A percentile compares a stretch with the other conserved stretches of the same genome.
These are phyloP conservation scores for Pseudomyrmex sp. DNA, from an alignment of 1,140 invertebrate species.

Conservation along the genomic window DNA sequence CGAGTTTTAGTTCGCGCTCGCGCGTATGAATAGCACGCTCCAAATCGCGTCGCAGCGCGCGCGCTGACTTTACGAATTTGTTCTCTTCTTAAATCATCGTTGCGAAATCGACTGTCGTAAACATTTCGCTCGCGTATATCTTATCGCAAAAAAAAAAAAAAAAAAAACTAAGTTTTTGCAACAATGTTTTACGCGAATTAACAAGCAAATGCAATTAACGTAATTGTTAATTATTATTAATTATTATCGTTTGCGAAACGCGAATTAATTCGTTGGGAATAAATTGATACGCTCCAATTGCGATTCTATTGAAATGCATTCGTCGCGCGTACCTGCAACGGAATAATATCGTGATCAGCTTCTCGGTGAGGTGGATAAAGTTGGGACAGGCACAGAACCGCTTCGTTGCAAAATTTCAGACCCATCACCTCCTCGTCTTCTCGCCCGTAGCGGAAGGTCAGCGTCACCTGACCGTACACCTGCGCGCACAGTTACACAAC, in stretches of 20 bases:
- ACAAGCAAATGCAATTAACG: too few relatives aligned
- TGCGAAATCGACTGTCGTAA: too few relatives aligned
- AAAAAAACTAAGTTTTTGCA: too few relatives aligned
- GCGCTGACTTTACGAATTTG: not conserved
- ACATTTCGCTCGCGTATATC: too few relatives aligned
- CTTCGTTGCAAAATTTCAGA: slow-evolving; percentile 96
- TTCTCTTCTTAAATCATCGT: not conserved
- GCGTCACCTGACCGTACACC: slow-evolving; percentile 93
- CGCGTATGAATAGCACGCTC: not conserved
- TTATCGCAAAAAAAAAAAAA: too few relatives aligned
- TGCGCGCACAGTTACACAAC: slow-evolving; percentile 61
- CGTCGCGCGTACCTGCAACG: slow-evolving; percentile 89
- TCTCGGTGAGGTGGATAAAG: slow-evolving; percentile 89
- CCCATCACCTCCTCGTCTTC: slow-evolving; percentile 98
- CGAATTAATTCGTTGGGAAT: too few relatives aligned
- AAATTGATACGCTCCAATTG: too few relatives aligned
- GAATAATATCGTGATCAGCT: slow-evolving; percentile 87
- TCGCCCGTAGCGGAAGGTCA: slow-evolving; percentile 95
- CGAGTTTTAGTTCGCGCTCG: slow-evolving; percentile 1
- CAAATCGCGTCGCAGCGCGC: not conserved
- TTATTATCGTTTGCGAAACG: too few relatives aligned
- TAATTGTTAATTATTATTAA: too few relatives aligned
- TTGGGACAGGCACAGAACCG: slow-evolving; percentile 93
- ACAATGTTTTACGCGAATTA: too few relatives aligned
- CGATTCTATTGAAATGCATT: not conserved